Percentiles rank a stretch among this genome's conserved stretches.
These are phyloP conservation scores for Polyommatus iphigenia DNA, from an alignment of 2,888 invertebrate species.

Conservation along the genomic window DNA sequence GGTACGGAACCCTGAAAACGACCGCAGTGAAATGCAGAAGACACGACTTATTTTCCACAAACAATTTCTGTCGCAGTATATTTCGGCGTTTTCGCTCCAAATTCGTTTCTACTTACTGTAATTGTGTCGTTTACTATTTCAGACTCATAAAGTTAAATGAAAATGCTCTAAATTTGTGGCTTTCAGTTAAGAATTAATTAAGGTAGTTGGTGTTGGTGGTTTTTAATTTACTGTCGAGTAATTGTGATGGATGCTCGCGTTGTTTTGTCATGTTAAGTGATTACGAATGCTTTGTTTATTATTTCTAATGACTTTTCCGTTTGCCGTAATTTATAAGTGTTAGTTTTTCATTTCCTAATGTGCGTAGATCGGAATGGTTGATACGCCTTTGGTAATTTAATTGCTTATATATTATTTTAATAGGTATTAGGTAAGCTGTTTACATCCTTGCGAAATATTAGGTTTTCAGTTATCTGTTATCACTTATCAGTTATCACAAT, in stretches of 20 bases:
- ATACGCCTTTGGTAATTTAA: too few species aligned
- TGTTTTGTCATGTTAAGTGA: slow-evolving; percentile 12
- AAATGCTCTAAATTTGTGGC: slow-evolving; percentile 46
- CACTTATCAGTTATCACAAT: too few species aligned
- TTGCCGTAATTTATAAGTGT: neutral
- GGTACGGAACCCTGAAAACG: too few species aligned
- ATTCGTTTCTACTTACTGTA: slow-evolving; percentile 54
- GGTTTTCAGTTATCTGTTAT: too few species aligned
- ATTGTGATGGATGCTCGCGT: slow-evolving; percentile 14
- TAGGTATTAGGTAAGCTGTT: too few species aligned
- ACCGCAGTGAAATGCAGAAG: neutral
- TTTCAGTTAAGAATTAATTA: slow-evolving; percentile 22
- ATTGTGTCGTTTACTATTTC: slow-evolving; percentile 56
- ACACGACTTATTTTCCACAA: neutral
- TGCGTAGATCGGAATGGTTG: too few species aligned
- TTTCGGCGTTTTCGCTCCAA: slow-evolving; percentile 50
- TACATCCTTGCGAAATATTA: too few species aligned
- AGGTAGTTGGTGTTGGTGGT: neutral
- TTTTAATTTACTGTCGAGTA: slow-evolving; percentile 16
- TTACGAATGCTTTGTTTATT: slow-evolving; percentile 7
- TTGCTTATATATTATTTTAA: too few species aligned
- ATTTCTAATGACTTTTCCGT: neutral
- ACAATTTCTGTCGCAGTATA: neutral
- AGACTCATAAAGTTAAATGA: slow-evolving; percentile 52
- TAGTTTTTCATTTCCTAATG: neutral